Base-by-base conservation (phyloP, 2,888 invertebrate species). In the Stenotaenia linearis region DNA sequence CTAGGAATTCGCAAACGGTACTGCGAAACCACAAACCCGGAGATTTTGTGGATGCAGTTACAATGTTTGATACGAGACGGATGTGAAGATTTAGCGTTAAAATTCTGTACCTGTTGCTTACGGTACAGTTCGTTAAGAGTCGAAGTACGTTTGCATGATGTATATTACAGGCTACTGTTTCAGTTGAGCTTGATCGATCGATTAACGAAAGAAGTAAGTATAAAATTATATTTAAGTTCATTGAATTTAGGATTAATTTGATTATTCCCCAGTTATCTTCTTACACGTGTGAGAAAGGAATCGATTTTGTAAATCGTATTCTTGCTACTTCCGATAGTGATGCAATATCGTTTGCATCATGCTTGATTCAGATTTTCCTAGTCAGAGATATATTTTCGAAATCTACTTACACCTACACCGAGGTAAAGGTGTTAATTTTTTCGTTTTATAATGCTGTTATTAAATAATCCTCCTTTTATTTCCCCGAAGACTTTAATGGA, bases 401-500 rank as follows among this genome's bases (percentile, higher is more conserved):
- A 32, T 15, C 76, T 18, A 35, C 28, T 32, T 37, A 76, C 21
- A 35, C 32, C 23, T 76, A 18, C 35, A 76, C 76, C 4, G 7
- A 76, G 37, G 76, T 76, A 37, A n/a, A 1, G n/a, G 21, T 25
- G n/a, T 35, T 76, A n/a, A n/a, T n/a, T n/a, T n/a, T n/a, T n/a
- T n/a, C n/a, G n/a, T n/a, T n/a, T n/a, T n/a, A n/a, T n/a, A n/a
- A n/a, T n/a, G n/a, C n/a, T n/a, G n/a, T n/a, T n/a, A n/a, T n/a
- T n/a, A n/a, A n/a, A n/a, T n/a, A n/a, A n/a, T n/a, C n/a, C n/a
- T n/a, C n/a, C n/a, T n/a, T n/a, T 21, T 5, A 9, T 78, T 4
- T 78, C 23, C 25, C n/a, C n/a, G n/a, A n/a, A 78, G 78, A 23
- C 9, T 25, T 25, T 78, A 18, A 78, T 78, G 78, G 56, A 25